Evolutionary conservation across 2,888 invertebrate genomes (phyloP), one percentile per base, ranked within the genome.

Genomic region (Lasioglossum zephyrum): DNA sequence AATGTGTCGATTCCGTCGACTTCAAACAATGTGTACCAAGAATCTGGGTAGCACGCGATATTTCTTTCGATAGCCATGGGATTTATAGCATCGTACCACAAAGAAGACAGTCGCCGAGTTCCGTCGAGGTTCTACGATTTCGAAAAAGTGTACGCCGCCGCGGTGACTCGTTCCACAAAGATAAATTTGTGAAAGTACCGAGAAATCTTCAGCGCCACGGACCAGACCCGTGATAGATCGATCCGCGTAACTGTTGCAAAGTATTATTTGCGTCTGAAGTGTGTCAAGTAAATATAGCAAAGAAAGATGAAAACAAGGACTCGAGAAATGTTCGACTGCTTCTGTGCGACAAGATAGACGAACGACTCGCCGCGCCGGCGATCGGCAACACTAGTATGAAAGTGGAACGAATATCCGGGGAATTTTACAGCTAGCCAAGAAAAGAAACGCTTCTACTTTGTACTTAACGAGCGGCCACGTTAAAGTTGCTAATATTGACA

Each of bases 241-340:
- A 73, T 47, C 47, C 26, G 72, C 22, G 39, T n/a, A 47, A 47
- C 72, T 26, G 72, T 73, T 47, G 44, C 72, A 26, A 73, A 73
- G 47, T 26, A 73, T 47, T 47, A 31, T 72, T 72, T 47, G 72
- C 47, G 26, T 31, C 72, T 47, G 26, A 31, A 47, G 26, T 31
- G 72, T 73, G 72, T 73, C 72, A 47, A 47, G 72, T 44, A 47
- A 73, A 73, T 73, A 44, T 41, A 44, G 72, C 41, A 70, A 41
- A 41, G 16, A 47, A 73, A 31, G 72, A 47, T 41, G 26, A 44
- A 16, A 72, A 72, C 72, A 72, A 72, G 72, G 26, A 72, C 26
- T 72, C 44, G 44, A 26, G 47, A 47, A 31, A 26, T 72, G 72
- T 44, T 47, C n/a, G 26, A 26, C 8, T 3, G 72, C 26, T 47